Conservation (phyloP, 2,888 invertebrate species). For the Epistrophe grossulariae region DNA sequence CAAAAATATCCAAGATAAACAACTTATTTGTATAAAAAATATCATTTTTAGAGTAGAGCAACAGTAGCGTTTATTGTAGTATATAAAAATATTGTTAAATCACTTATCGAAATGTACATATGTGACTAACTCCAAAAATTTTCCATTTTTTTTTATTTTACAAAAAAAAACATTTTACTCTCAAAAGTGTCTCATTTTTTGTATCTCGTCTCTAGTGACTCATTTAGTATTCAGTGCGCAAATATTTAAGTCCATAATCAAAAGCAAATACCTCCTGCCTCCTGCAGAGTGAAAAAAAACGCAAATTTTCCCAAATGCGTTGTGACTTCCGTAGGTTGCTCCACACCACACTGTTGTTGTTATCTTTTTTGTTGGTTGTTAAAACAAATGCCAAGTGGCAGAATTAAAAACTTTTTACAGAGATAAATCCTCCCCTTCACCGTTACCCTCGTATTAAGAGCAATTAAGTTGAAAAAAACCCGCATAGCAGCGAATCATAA, state of each 20-base stretch:
- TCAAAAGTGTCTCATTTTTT: not conserved
- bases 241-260: slow-evolving; percentile 33
- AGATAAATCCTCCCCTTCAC: slow-evolving; percentile 5
- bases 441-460: slow-evolving; percentile 25
- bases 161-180: not conserved
- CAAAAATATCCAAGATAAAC: no score
- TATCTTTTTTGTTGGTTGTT: slow-evolving; percentile 20
- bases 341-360: not conserved
- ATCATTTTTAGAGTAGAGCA: no score
- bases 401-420: slow-evolving; percentile 34
- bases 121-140: not conserved
- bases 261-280: not conserved
- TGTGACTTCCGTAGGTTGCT: not conserved
- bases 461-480: slow-evolving; percentile 38
- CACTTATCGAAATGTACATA: not conserved
- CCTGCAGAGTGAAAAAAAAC: not conserved
- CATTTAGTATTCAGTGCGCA: slow-evolving; percentile 30
- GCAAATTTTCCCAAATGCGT: slow-evolving; percentile 26
- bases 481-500: slow-evolving; percentile 57
- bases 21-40: no score
- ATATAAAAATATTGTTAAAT: not conserved
- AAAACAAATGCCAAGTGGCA: slow-evolving; percentile 35
- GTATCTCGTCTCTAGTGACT: slow-evolving; percentile 15
- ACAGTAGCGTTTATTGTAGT: no score
- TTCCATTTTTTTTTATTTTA: not conserved